Evolutionary conservation across 2,797 vertebrate species (phyloP).

Genomic region (Sebastes taczanowskii): DNA sequence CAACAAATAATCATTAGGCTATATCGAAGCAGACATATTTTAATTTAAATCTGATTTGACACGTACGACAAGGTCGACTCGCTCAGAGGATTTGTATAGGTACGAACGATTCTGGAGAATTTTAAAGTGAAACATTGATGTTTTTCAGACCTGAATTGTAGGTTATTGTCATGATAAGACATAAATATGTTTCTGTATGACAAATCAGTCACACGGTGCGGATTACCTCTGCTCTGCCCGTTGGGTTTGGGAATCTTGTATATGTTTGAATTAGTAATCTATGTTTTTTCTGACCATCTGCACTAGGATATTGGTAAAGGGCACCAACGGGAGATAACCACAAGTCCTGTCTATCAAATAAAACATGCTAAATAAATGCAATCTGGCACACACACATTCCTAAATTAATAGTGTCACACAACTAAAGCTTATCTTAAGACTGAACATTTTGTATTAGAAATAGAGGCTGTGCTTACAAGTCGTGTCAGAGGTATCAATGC

Average conservation of each 20-base stretch:
- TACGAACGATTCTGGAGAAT: neutral
- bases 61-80: conserved; percentile 14
- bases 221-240: conserved; percentile 15
- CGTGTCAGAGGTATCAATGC: conserved; percentile 62
- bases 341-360: conserved; percentile 31
- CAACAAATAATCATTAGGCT: conserved; percentile 32
- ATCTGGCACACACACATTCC: conserved; percentile 29
- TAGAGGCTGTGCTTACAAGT: conserved; percentile 45
- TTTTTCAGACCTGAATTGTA: conserved; percentile 7
- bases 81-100: neutral
- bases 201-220: conserved; percentile 19
- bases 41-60: conserved; percentile 29
- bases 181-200: neutral
- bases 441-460: conserved; percentile 57
- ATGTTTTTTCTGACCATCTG: conserved; percentile 41
- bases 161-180: neutral
- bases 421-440: conserved; percentile 52
- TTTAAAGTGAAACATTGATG: neutral
- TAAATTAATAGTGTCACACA: conserved; percentile 51
- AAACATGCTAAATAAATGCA: conserved; percentile 58
- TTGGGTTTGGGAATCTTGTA: conserved; percentile 17
- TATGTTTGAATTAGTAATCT: conserved; percentile 37
- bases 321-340: conserved; percentile 46
- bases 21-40: conserved; percentile 20
- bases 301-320: conserved; percentile 45